These are phyloP conservation scores for Rosalia funebris DNA, from an alignment of 2,888 invertebrate species.

Conservation along the genomic window DNA sequence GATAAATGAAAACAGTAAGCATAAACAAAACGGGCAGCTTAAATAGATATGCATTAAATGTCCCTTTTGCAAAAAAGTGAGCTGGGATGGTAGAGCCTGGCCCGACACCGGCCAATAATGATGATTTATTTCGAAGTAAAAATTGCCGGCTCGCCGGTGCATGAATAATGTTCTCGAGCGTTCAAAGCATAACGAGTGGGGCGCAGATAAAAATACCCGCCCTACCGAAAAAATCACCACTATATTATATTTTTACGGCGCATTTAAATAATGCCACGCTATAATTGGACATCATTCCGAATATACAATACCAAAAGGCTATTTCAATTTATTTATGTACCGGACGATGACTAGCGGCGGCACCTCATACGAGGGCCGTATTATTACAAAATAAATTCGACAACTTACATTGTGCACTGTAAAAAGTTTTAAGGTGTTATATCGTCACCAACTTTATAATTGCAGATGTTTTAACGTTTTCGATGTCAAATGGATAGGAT, in stretches of 20 bases:
- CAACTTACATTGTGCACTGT: too few relatives aligned
- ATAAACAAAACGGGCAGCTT: slow-evolving; percentile 57
- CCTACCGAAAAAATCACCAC: slow-evolving; percentile 56
- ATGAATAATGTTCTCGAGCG: slow-evolving; percentile 68
- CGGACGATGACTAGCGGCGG: slow-evolving; percentile 23
- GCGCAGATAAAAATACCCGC: slow-evolving; percentile 59
- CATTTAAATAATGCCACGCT: slow-evolving; percentile 53
- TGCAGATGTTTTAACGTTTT: too few relatives aligned
- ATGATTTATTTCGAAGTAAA: slow-evolving; percentile 70
- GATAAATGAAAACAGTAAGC: slow-evolving; percentile 57
- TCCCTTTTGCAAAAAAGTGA: slow-evolving; percentile 40
- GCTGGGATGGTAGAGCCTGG: slow-evolving; percentile 40
- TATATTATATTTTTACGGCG: slow-evolving; percentile 62
- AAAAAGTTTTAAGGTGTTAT: too few relatives aligned
- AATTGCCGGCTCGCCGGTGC: slow-evolving; percentile 68
- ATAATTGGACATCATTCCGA: slow-evolving; percentile 53
- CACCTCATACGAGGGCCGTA: neutral
- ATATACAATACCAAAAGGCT: slow-evolving; percentile 38
- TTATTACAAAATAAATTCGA: neutral
- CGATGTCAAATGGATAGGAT: too few relatives aligned
- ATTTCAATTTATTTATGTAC: slow-evolving; percentile 37
- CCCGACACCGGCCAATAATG: slow-evolving; percentile 67
- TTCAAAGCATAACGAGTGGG: slow-evolving; percentile 60
- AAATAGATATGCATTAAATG: slow-evolving; percentile 40
- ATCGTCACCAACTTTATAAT: too few relatives aligned